A percentile compares a stretch with the other conserved stretches of the same genome.
These are phyloP conservation scores for Chaenocephalus aceratus DNA, from an alignment of 2,113 vertebrate species.

Conservation along the genomic window DNA sequence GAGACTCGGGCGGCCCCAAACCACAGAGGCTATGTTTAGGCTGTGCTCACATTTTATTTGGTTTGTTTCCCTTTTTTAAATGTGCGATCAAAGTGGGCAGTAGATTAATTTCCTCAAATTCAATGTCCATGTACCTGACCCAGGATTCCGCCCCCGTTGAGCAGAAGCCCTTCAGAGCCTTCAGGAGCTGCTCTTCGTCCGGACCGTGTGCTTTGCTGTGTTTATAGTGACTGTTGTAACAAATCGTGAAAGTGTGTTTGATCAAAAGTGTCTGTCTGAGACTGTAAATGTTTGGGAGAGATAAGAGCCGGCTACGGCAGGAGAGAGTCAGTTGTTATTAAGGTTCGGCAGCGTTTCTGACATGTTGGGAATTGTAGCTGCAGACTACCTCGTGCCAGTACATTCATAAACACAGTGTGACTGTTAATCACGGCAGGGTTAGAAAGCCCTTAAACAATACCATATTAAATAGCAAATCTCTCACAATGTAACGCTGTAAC, in stretches of 20 bases:
- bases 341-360: background rate
- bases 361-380: background rate
- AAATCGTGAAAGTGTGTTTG: background rate
- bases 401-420: background rate
- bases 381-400: background rate
- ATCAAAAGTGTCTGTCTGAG: conserved; percentile 2
- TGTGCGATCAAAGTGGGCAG: background rate
- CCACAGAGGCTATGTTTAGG: background rate
- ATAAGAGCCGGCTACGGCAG: background rate
- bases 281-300: background rate
- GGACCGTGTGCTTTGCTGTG: conserved; percentile 29
- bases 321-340: background rate
- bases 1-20: background rate
- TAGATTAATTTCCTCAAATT: background rate
- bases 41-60: background rate
- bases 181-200: background rate
- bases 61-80: background rate
- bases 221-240: background rate
- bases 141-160: background rate
- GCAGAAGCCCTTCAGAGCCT: background rate
- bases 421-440: background rate
- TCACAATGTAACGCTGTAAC: too few relatives aligned
- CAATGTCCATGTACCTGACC: background rate
- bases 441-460: background rate
- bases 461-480: too few relatives aligned